Evolutionary conservation across 2,113 vertebrate genomes (phyloP), one percentile per base, ranked within the genome.

Genomic region (Bostrychus sinensis): DNA sequence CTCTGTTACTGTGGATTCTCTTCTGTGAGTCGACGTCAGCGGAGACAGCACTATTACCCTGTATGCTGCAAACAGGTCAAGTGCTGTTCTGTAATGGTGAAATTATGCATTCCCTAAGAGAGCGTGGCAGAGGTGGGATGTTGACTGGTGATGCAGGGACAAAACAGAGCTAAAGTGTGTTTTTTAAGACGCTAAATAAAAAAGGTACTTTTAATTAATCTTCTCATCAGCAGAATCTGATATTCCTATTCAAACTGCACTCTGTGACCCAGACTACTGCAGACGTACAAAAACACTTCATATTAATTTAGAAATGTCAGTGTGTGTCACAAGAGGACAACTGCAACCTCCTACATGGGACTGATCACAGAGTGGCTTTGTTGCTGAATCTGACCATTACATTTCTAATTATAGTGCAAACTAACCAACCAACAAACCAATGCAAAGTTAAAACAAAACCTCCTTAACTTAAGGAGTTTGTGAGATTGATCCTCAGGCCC

Each of bases 61-160:
- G 0, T 34, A 37, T 51, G 59, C 53, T 66, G 46, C 74, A 76
- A 79, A 70, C 75, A 71, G 78, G 55, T 72, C 78, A 80, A 83
- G 72, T 77, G 80, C 60, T 79, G 58, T 79, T 77, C n/a, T 30
- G 7, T 67, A 69, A 83, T 74, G 77, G 54, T 43, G 23, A 70
- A 77, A 83, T 56, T 1, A 74, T 42, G 22, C 55, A 62, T 41
- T 70, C 77, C 71, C 42, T 28, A 5, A 51, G 66, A 70, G 32
- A 57, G 30, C 5, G 30, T 32, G 26, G 58, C 22, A 3, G 16
- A 20, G 43, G 14, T 26, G 36, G 43, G 72, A n/a, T n/a, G 46
- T 41, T 55, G 53, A 23, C 39, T 5, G 55, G 63, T 1, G 28
- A 57, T 17, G 22, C 17, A 19, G n/a, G n/a, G n/a, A n/a, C n/a